phyloP scores from a whole-genome alignment of 2,888 invertebrate species.

The Nemurella pictetii region DNA sequence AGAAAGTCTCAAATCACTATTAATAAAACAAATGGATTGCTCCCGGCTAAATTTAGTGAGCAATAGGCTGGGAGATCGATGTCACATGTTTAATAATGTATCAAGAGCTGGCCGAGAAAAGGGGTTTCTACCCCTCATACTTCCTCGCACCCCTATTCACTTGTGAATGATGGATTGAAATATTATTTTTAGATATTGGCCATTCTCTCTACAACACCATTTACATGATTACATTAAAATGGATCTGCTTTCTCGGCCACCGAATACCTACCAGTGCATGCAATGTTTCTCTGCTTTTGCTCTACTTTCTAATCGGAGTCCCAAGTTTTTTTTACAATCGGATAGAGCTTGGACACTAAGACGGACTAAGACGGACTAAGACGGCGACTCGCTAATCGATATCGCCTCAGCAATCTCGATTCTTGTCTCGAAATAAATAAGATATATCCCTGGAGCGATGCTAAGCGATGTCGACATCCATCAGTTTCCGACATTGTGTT shows the following conservation, averaged over 20 bases:
- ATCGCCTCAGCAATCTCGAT: no score
- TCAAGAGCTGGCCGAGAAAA: neutral
- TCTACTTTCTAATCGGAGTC: no score
- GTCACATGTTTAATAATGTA: neutral
- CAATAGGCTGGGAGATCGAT: neutral
- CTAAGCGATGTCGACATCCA: neutral
- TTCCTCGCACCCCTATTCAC: neutral
- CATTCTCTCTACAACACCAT: neutral
- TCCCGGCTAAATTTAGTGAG: neutral
- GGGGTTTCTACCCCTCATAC: neutral
- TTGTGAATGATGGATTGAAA: neutral
- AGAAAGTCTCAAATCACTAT: neutral
- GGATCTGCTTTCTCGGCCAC: no score
- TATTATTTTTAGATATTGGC: neutral
- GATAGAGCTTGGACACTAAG: no score
- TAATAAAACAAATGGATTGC: neutral
- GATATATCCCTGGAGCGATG: neutral
- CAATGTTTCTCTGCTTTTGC: no score
- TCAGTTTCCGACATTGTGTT: neutral
- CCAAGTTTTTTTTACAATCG: no score
- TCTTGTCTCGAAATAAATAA: neutral
- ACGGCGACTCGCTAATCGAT: no score
- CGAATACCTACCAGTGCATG: no score
- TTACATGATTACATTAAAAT: neutral
- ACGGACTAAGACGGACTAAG: no score